These are phyloP conservation scores for Agrochola lota DNA, from an alignment of 2,888 invertebrate species.

Conservation along the genomic window DNA sequence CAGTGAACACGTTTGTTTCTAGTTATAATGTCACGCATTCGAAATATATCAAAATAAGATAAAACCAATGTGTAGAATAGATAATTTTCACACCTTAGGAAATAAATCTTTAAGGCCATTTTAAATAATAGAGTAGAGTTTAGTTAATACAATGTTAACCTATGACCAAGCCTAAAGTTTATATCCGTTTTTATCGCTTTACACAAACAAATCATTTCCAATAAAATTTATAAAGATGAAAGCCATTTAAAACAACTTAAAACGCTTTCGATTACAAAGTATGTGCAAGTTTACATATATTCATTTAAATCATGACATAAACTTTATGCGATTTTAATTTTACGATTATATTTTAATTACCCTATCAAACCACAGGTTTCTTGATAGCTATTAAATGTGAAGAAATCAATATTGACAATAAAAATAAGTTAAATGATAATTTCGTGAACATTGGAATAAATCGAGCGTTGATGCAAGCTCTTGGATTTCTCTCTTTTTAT, in stretches of 20 bases:
- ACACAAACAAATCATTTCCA: conserved; percentile 1
- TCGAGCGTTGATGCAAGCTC: neutral
- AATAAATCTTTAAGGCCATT: neutral
- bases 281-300: conserved; percentile 32
- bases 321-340: conserved; percentile 56
- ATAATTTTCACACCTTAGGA: neutral
- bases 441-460: neutral
- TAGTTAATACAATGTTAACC: neutral
- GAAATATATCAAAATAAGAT: neutral
- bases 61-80: neutral
- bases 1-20: neutral
- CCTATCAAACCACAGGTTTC: conserved; percentile 17
- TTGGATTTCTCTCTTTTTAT: conserved; percentile 23
- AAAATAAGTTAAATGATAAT: conserved; percentile 6
- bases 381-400: conserved; percentile 22
- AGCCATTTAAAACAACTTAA: conserved; percentile 16
- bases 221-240: conserved; percentile 3
- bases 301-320: conserved; percentile 66
- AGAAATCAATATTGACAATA: conserved; percentile 32
- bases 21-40: neutral
- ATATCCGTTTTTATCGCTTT: neutral
- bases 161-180: conserved; percentile 6
- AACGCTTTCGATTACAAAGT: conserved; percentile 25
- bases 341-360: conserved; percentile 55
- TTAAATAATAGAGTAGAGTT: neutral